These are phyloP conservation scores for Willisornis vidua DNA, from an alignment of 2,113 vertebrate genomes.

Conservation along the genomic window DNA sequence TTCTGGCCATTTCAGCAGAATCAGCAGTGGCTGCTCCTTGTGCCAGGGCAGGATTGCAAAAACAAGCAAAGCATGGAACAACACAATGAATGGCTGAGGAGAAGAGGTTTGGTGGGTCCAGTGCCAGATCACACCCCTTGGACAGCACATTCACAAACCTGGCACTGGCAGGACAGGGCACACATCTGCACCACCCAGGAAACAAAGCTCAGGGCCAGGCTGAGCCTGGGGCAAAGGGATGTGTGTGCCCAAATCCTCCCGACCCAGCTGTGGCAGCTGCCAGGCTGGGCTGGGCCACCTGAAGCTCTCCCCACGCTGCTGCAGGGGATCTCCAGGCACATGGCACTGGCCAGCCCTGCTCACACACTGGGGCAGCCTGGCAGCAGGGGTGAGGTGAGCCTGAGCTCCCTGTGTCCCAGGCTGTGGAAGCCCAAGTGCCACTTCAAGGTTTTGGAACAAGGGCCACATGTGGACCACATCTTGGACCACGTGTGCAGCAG, in stretches of 20 bases:
- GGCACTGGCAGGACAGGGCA: neutral
- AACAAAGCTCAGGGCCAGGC: neutral
- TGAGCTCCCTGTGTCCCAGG: fast-evolving
- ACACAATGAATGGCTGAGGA: neutral
- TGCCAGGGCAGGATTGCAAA: neutral
- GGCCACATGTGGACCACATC: no score
- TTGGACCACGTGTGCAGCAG: neutral
- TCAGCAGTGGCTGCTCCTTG: neutral
- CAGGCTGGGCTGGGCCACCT: neutral
- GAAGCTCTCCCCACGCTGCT: neutral
- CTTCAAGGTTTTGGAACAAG: neutral
- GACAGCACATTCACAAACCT: neutral
- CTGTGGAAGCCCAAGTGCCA: neutral
- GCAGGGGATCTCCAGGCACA: neutral
- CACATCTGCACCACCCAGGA: fast-evolving
- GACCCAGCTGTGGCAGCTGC: neutral
- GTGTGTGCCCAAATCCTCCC: fast-evolving
- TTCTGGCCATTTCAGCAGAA: neutral
- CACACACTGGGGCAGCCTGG: neutral
- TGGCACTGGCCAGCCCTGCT: neutral
- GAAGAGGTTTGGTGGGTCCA: neutral
- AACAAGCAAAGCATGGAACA: fast-evolving
- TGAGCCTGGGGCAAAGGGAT: neutral
- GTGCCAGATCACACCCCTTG: neutral
- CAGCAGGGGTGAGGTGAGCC: neutral